phyloP scores from a whole-genome alignment of 2,113 vertebrate species.

The Phyllostomus discolor region DNA sequence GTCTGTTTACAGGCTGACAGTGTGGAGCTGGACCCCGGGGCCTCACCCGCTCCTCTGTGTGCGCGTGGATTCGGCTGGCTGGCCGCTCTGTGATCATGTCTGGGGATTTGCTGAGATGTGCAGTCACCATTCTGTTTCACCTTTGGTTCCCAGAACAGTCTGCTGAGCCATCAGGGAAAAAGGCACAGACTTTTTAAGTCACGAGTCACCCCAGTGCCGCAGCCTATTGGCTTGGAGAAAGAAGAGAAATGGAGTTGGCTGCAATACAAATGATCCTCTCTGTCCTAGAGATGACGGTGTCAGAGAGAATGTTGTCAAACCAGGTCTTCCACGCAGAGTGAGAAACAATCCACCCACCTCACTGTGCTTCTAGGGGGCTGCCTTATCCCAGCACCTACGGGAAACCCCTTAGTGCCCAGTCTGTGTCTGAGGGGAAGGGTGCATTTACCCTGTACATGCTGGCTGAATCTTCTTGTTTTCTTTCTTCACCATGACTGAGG shows the following conservation, averaged over 20 bases:
- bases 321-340: background rate
- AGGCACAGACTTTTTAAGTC: background rate
- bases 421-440: background rate
- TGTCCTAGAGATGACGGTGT: background rate
- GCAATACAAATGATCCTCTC: background rate
- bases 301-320: background rate
- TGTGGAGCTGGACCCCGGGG: background rate
- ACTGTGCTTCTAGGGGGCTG: too few relatives aligned
- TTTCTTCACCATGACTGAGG: background rate
- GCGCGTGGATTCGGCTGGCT: background rate
- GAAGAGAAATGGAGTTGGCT: background rate
- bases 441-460: rapidly evolving
- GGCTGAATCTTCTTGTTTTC: background rate
- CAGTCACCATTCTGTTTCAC: background rate
- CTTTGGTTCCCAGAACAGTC: background rate
- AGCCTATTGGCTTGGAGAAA: background rate
- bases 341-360: background rate
- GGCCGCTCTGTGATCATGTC: background rate
- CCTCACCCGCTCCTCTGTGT: rapidly evolving
- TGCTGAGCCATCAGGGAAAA: background rate
- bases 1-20: background rate
- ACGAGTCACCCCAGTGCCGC: background rate
- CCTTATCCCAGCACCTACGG: rapidly evolving
- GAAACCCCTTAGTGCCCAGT: background rate
- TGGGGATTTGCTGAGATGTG: background rate